Evolutionary conservation across 2,888 invertebrate species (phyloP), one percentile per base, ranked within the genome.

Genomic region (Rutpela maculata): DNA sequence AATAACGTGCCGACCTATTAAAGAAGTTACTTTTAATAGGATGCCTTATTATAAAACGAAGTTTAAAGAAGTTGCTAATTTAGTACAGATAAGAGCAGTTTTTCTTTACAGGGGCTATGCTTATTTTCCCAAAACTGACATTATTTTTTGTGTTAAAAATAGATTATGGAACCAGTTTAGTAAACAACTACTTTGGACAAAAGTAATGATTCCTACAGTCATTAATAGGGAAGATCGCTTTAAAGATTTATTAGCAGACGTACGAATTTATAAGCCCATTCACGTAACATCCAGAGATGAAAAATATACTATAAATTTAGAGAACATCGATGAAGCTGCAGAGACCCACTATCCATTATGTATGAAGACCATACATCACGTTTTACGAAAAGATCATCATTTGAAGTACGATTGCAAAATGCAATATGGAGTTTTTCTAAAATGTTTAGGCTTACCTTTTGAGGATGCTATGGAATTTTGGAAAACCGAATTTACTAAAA

Each of bases 371-470:
- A 62, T 82, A 17, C 81, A 83, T 57, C 35, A 74, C 2, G 50
- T 43, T 15, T 67, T 84, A 19, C 56, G 75, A 19, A 43, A 17
- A n/a, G 67, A 80, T 0, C 97, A 98, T 89, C 99, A 99, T 89
- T 91, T 99, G 69, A 95, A 94, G 84, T 96, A 99, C 89, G 93
- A 93, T 31, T 97, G 96, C 0, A 93, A 98, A 75, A 91, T 97
- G 87, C 98, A 98, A 86, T 98, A 97, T 89, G 96, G 97, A 0
- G 91, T 99, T 55, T 99, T 98, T 88, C 90, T 99, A 0, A 99
- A 99, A 91, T 98, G 96, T 1, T 67, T 83, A 26, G 85, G 84
- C n/a, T 35, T 84, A 4, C 57, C 80, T 6, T 80, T 78, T 26
- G 77, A 80, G 50, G 74, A 82, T 12, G 80, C 83, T 0, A 65